phyloP scores from a whole-genome alignment of 2,888 invertebrate species.

The Clepsis dumicolana region DNA sequence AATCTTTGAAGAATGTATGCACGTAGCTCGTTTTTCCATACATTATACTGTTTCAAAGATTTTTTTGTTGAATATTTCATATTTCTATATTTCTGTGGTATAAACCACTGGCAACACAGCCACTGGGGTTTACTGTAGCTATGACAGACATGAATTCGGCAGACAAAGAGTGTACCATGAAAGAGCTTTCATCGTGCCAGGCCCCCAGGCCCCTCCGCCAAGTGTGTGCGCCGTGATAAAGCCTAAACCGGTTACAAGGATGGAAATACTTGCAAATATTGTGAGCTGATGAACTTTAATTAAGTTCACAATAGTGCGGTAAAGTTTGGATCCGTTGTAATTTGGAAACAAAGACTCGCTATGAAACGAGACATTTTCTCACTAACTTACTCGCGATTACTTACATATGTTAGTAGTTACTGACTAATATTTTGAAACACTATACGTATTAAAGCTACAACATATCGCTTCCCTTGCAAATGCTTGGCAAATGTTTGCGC shows the following conservation, averaged over 20 bases:
- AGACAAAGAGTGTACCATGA: slow-evolving; percentile 73
- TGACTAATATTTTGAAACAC: too few relatives aligned
- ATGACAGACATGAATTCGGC: slow-evolving; percentile 73
- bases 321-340: neutral
- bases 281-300: slow-evolving; percentile 45
- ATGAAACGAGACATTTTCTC: neutral
- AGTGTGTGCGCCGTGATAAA: slow-evolving; percentile 65
- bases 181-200: slow-evolving; percentile 65
- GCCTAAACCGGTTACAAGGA: slow-evolving; percentile 55
- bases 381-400: neutral
- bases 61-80: too few relatives aligned
- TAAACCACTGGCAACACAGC: neutral
- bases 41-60: too few relatives aligned
- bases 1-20: too few relatives aligned
- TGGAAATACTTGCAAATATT: slow-evolving; percentile 15
- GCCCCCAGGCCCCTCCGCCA: slow-evolving; percentile 52
- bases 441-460: neutral
- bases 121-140: slow-evolving; percentile 64
- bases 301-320: neutral
- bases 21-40: too few relatives aligned
- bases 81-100: too few relatives aligned
- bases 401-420: too few relatives aligned
- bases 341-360: neutral
- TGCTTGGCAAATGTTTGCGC: too few relatives aligned
- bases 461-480: too few relatives aligned